phyloP scores from a whole-genome alignment of 2,888 invertebrate genomes.

The Pammene fasciana region DNA sequence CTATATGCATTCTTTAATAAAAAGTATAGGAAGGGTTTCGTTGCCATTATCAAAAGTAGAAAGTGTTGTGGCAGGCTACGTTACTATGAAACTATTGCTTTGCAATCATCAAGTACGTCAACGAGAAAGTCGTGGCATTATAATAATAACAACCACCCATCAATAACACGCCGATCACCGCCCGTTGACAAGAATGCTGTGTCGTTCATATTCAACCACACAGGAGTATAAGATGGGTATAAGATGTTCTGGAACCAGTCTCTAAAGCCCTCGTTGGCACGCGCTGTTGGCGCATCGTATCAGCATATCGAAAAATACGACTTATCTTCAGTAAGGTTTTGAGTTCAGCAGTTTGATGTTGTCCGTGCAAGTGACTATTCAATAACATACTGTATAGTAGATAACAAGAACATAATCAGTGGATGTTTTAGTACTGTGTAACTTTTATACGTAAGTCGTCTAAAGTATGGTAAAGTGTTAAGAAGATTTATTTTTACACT shows the following conservation, averaged over 20 bases:
- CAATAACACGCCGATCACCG: slow-evolving; percentile 82
- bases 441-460: slow-evolving; percentile 73
- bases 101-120: slow-evolving; percentile 93
- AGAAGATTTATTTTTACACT: slow-evolving; percentile 73
- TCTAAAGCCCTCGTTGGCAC: slow-evolving; percentile 47
- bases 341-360: slow-evolving; percentile 71
- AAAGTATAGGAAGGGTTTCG: slow-evolving; percentile 95
- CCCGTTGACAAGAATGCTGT: slow-evolving; percentile 80
- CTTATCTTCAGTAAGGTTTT: slow-evolving; percentile 59
- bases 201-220: slow-evolving; percentile 87
- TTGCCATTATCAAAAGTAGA: slow-evolving; percentile 92
- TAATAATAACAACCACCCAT: slow-evolving; percentile 86
- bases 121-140: slow-evolving; percentile 94
- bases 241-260: slow-evolving; percentile 51
- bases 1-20: slow-evolving; percentile 97
- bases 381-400: slow-evolving; percentile 48
- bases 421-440: slow-evolving; percentile 55
- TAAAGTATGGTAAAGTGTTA: slow-evolving; percentile 55
- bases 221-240: slow-evolving; percentile 84
- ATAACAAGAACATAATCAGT: slow-evolving; percentile 54
- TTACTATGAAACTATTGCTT: slow-evolving; percentile 93
- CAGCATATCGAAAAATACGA: slow-evolving; percentile 71
- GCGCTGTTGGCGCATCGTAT: slow-evolving; percentile 51
- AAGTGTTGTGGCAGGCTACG: slow-evolving; percentile 93
- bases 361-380: slow-evolving; percentile 63